Base-by-base conservation (phyloP, 2,888 invertebrate genomes). In the Eupithecia inturbata region DNA sequence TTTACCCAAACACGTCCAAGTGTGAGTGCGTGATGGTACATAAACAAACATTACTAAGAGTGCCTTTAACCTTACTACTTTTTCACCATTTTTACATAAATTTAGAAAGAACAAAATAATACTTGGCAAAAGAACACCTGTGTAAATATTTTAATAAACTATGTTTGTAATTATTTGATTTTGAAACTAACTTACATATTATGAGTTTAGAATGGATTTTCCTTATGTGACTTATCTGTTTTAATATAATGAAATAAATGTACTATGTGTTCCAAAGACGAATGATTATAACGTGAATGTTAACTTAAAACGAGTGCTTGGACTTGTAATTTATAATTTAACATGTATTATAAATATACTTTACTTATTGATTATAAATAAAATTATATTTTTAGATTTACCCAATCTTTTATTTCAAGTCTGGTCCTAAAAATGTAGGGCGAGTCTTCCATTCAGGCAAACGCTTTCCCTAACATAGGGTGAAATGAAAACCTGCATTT, bases 351-450 rank as follows among this genome's bases (percentile, higher is more conserved):
- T 67, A 71, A 57, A 60, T 62, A 62, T 31, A 53, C 22, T 53
- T 22, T 53, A 53, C 49, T 10, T 62, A 68, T 33, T 71, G 67
- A 70, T 72, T 68, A 67, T 72, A 68, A 75, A 75, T 72, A 45
- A 68, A 75, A 75, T 66, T 76, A 76, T 76, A 73, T 76, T 76
- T 75, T 68, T 36, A 68, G 57, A 73, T 49, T 73, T 70, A 72
- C 45, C 28, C n/a, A 19, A 31, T 62, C 31, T 62, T 62, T 31
- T 62, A 62, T 62, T 62, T 62, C 22, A 57, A 53, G 3, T 26
- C 57, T 62, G 22, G 10, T 53, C 31, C 19, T 28, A 7, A 57
- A 57, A 26, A 26, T 57, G n/a, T 53, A 10, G 22, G n/a, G 0
- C 10, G 49, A 22, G 3, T 53, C n/a, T n/a, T 45, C n/a, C 19